Conservation (phyloP, 2,797 vertebrate species). For the Aselliscus stoliczkanus region DNA sequence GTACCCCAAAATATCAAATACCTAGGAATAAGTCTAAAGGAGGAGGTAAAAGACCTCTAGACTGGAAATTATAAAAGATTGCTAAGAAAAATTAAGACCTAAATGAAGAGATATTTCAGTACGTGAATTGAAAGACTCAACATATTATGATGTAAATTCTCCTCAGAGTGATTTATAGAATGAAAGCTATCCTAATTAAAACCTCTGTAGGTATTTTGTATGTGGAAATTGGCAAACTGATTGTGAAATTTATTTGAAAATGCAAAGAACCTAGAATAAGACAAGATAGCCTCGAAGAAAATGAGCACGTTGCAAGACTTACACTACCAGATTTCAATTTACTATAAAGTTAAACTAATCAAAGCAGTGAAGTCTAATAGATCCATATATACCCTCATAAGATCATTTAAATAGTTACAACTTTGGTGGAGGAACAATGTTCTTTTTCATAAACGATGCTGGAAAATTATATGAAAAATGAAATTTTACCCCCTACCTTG, state of each 20-base stretch:
- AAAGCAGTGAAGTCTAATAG: neutral
- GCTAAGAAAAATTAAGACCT: neutral
- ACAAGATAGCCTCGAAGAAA: constrained; percentile 1
- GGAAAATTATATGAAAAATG: neutral
- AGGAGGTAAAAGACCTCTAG: neutral
- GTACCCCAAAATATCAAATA: neutral
- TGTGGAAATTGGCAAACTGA: neutral
- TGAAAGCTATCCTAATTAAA: neutral
- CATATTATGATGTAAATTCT: neutral
- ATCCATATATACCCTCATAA: neutral
- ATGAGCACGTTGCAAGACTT: neutral
- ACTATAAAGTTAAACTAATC: neutral
- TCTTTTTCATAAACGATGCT: neutral
- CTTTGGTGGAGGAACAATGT: neutral
- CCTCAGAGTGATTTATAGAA: neutral
- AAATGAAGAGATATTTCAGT: neutral
- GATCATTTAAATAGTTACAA: neutral
- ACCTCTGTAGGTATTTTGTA: neutral
- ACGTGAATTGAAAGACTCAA: neutral
- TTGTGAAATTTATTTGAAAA: constrained; percentile 26
- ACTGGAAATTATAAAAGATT: neutral
- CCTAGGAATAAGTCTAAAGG: neutral
- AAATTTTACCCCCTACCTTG: neutral
- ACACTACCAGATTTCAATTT: neutral
- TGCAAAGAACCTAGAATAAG: neutral